These are phyloP conservation scores for Anorthoa munda DNA, from an alignment of 2,888 invertebrate species.

Conservation along the genomic window DNA sequence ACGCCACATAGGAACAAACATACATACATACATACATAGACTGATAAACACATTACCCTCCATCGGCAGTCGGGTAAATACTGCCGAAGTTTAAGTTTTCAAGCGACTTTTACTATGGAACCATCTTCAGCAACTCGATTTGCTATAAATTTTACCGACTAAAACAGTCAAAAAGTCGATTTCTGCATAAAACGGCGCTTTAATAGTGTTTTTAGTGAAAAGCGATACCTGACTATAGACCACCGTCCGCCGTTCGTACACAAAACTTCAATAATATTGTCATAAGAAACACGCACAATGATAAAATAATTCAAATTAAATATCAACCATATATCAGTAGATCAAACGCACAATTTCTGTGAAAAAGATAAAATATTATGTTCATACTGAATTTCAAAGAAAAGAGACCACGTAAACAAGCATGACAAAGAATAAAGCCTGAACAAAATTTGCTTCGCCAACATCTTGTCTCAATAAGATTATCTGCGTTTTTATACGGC, in stretches of 20 bases:
- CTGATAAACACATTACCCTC: no score
- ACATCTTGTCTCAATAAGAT: conserved; percentile 70
- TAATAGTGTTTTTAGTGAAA: background rate
- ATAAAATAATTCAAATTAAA: background rate
- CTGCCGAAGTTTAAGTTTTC: no score
- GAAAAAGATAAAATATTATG: conserved; percentile 33
- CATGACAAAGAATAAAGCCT: conserved; percentile 53
- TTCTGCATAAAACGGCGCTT: no score
- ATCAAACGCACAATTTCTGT: conserved; percentile 27
- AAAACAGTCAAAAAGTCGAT: background rate
- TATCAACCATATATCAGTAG: background rate
- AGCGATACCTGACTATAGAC: no score
- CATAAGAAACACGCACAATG: background rate
- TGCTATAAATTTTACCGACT: background rate
- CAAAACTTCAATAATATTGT: background rate
- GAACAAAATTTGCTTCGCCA: conserved; percentile 58
- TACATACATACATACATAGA: no score
- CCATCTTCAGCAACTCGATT: background rate
- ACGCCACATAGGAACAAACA: no score
- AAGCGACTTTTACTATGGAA: background rate
- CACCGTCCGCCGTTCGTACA: no score
- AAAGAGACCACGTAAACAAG: conserved; percentile 16
- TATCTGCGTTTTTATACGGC: conserved; percentile 67
- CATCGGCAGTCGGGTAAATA: no score
- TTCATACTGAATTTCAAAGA: conserved; percentile 24